Base-by-base conservation (phyloP, 2,797 vertebrate species). In the Lepus oiostolus region DNA sequence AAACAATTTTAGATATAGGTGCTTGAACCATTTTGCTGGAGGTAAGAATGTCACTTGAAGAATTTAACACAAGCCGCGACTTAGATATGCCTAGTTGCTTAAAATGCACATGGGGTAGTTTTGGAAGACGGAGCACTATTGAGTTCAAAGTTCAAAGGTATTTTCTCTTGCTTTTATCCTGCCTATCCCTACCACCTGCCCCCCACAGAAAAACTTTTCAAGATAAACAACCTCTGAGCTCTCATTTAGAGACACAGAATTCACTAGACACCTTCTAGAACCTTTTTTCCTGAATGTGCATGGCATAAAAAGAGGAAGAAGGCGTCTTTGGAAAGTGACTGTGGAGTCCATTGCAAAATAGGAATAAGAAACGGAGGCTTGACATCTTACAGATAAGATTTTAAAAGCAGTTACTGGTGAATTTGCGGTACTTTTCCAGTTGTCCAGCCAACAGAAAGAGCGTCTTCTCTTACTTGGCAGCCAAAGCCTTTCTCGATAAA, bases 291-390 rank as follows among this genome's bases (percentile, higher is more conserved):
- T 16, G 52, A 3, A 75, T 80, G 13, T 95, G 7, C 82, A 10
- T 88, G 70, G 84, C 32, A 88, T 84, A 91, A 91, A 47, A 50
- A 60, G 50, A 62, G 42, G 17, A 47, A 38, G 32, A 76, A 74
- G 65, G 16, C 85, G 32, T 84, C 70, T 83, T 85, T 83, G 47
- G 86, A 91, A 93, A 81, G 50, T 79, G 60, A 85, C 58, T 90
- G 30, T 86, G 32, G 96, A 88, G 6, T 3, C n/a, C 74, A 96
- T 90, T 58, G 54, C 19, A 16, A 58, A 58, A 58, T 16, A 3
- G 16, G 14, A 58, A 58, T 14, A 58, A 58, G 19, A 21, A 58
- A 58, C 1, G 19, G 54, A 21, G 54, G 19, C 4, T 74, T 77
- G 75, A 63, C 54, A 88, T 1, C 32, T 88, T 71, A 4, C 63